Conservation (phyloP, 1,140 invertebrate species). For the Lasaia peninsularis region DNA sequence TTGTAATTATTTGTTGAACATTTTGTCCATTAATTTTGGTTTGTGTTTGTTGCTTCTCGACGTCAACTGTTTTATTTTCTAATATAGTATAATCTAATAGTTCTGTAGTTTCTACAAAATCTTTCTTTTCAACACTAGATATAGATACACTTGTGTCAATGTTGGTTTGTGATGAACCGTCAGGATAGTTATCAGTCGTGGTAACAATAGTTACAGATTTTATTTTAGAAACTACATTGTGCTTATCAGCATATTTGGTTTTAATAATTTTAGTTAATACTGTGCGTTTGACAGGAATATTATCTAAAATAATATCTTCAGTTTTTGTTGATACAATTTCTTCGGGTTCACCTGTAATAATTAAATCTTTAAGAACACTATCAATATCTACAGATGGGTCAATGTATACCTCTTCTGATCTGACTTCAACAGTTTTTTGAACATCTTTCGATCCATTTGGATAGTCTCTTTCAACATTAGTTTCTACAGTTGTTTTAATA, state of each 20-base stretch:
- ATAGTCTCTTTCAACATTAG: conserved; percentile 61
- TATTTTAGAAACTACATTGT: conserved; percentile 53
- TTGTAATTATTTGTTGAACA: conserved; percentile 61
- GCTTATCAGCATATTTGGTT: conserved; percentile 57
- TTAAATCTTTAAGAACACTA: conserved; percentile 44
- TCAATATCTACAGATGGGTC: conserved; percentile 54
- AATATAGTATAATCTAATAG: conserved; percentile 50
- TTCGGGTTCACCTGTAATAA: conserved; percentile 49
- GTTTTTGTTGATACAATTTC: conserved; percentile 49
- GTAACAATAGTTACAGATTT: conserved; percentile 61
- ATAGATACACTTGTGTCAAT: conserved; percentile 53
- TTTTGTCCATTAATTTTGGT: conserved; percentile 53
- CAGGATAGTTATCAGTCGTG: conserved; percentile 69
- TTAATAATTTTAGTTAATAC: conserved; percentile 55
- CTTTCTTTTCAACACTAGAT: conserved; percentile 44
- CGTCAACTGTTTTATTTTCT: conserved; percentile 52
- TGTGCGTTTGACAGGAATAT: conserved; percentile 50
- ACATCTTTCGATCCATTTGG: conserved; percentile 66
- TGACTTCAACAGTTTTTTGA: conserved; percentile 69
- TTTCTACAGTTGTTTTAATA: conserved; percentile 67
- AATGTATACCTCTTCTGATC: conserved; percentile 53
- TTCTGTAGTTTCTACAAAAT: conserved; percentile 38
- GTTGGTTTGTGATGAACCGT: conserved; percentile 64
- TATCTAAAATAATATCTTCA: conserved; percentile 52
- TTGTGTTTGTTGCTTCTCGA: conserved; percentile 51